Base-by-base conservation (phyloP, 2,113 vertebrate genomes). In the Ibidorhyncha struthersii region DNA sequence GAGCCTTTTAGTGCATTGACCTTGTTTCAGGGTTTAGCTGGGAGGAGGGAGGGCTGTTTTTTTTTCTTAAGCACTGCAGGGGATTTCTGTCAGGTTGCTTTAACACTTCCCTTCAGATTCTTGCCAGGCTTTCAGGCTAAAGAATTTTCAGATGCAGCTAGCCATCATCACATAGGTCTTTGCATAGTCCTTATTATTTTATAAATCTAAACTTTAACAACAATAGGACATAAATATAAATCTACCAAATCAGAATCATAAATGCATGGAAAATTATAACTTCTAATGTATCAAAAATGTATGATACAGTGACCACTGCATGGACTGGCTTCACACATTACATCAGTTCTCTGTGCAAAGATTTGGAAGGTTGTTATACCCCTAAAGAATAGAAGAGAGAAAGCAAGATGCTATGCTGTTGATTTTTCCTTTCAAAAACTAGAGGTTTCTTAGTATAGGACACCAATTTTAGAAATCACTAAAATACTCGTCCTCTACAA, bases 21-120 rank as follows among this genome's bases (percentile, higher is more conserved):
- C 93, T 93, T 94, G 53, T 93, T 90, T 96, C 77, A 88, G 81
- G 82, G 62, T 81, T 95, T 96, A 80, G 71, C 76, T 96, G 67
- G 71, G 88, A 93, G 82, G 62, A 94, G 90, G 45, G 92, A 94
- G 41, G 62, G 50, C 55, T 93, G 79, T 15, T 10, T 4, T 74
- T 94, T 53, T 90, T 86, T 97, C 90, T 92, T 88, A 88, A 96
- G 91, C 85, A 94, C 97, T 96, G 91, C 89, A 97, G 96, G 96
- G 96, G 89, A 96, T 97, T 96, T 98, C 96, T 97, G 97, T 97
- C 93, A 97, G 78, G 95, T 97, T 97, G 91, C 71, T 97, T 97
- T 96, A 97, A 89, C 93, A 95, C 89, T 96, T 97, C 82, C 59
- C 41, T 89, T 92, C 90, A 96, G 86, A 94, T 93, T 96, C 84